Percentiles rank a stretch among this genome's conserved stretches.
Conservation (phyloP, 1,140 invertebrate genomes). For the Tenebrio molitor region DNA sequence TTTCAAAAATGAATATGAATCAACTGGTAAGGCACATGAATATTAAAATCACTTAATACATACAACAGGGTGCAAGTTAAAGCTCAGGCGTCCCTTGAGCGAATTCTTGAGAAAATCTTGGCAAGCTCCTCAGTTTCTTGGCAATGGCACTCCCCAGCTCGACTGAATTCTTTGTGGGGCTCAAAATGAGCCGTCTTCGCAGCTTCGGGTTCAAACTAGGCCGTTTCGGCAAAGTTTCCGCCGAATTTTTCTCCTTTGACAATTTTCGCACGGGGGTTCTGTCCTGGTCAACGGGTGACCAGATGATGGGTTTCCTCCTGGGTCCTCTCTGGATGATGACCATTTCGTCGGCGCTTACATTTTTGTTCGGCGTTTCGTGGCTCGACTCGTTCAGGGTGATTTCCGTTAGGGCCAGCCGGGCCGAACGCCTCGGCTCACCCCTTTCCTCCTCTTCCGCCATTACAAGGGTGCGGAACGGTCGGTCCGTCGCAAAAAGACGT, state of each 20-base stretch:
- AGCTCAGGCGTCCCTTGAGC: not conserved
- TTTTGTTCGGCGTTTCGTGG: constrained; percentile 56
- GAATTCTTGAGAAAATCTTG: constrained; percentile 7
- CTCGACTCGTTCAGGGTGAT: constrained; percentile 52
- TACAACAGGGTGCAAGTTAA: not conserved
- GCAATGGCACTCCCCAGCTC: constrained; percentile 42
- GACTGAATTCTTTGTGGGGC: constrained; percentile 47
- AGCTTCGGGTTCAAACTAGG: constrained; percentile 51
- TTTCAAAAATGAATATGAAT: constrained; percentile 10
- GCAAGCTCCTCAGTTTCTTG: constrained; percentile 45
- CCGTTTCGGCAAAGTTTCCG: constrained; percentile 37
- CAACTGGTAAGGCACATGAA: constrained; percentile 27
- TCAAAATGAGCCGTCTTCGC: constrained; percentile 54
- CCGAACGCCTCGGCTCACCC: constrained; percentile 52
- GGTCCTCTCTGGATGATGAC: constrained; percentile 63
- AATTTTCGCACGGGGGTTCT: constrained; percentile 28
- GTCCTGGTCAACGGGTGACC: constrained; percentile 63
- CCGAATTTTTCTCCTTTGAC: constrained; percentile 49
- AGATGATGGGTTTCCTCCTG: constrained; percentile 61
- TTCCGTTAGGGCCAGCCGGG: constrained; percentile 58
- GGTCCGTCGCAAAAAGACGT: not conserved
- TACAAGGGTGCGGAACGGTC: not conserved
- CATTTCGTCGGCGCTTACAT: constrained; percentile 61
- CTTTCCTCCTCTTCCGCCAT: constrained; percentile 54
- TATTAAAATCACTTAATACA: not conserved